Base-by-base conservation (phyloP, 2,888 invertebrate genomes). In the Acronicta alni region DNA sequence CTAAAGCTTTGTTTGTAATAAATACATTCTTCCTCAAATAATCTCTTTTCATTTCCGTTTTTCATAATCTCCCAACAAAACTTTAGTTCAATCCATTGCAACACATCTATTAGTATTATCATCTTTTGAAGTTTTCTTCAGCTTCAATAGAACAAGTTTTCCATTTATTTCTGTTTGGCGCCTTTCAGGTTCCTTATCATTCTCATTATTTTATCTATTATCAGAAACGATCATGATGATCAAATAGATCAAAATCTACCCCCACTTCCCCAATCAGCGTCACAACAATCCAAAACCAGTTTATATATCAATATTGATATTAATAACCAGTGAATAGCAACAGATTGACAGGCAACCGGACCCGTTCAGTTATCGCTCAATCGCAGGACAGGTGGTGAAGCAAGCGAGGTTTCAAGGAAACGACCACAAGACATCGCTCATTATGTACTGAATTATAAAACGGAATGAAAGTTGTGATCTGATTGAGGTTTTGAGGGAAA, bases 211-310 rank as follows among this genome's bases (percentile, higher is more conserved):
- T 18, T 41, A 17, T 17, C 17, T 41, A 10, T 54, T 38, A 46
- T 53, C 51, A 55, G 23, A 17, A 41, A 26, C 23, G 26, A 47
- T 67, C 49, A 23, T 59, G 30, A 42, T 38, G 48, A 51, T 32
- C 43, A 45, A 44, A 0, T 30, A 44, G 69, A 64, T 69, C 54
- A 23, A 10, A 55, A 68, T 68, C 68, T 58, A 17, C 49, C 45
- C 42, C 53, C 14, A 43, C 69, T 57, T 67, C 67, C 58, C 64
- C 67, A 67, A 68, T 68, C 70, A 68, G 64, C 55, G 68, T 69
- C 68, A 69, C 45, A 52, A 43, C 20, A 55, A 64, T 64, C 64
- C 39, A 20, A 30, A 45, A 67, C 68, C 68, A 67, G 67, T 56
- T 30, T 59, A 46, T 41, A 16, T 55, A 64, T 68, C 49, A 57